phyloP scores from a whole-genome alignment of 2,888 invertebrate species.

The Netelia fuscicornis region DNA sequence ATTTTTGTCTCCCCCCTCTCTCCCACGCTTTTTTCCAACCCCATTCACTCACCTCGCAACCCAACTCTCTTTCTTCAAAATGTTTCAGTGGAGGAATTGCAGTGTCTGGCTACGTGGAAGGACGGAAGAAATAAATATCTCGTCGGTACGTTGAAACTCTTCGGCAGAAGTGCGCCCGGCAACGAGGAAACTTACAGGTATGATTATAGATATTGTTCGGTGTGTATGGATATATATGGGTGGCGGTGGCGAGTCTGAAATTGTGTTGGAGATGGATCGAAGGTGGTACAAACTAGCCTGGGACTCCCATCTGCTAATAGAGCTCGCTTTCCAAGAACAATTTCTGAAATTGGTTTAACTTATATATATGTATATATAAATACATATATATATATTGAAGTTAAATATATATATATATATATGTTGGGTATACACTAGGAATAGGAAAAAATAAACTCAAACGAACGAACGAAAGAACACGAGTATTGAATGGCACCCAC shows the following conservation, averaged over 20 bases:
- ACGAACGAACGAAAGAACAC: constrained; percentile 35
- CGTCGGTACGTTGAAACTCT: constrained; percentile 90
- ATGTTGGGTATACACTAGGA: constrained; percentile 2
- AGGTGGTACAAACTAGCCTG: constrained; percentile 23
- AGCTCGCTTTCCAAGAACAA: constrained; percentile 55
- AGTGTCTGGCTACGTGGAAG: constrained; percentile 94
- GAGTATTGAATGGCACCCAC: constrained; percentile 68
- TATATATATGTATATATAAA: constrained; percentile 9
- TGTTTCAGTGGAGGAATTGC: constrained; percentile 90
- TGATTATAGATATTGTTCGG: constrained; percentile 69
- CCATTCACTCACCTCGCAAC: not conserved
- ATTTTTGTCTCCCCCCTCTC: constrained; percentile 16
- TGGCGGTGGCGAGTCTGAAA: constrained; percentile 1
- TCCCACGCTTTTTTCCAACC: constrained; percentile 4
- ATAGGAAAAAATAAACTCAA: constrained; percentile 24
- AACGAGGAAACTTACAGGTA: constrained; percentile 93
- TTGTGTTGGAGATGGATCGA: constrained; percentile 53
- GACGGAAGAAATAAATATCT: constrained; percentile 93
- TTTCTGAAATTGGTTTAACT: constrained; percentile 59
- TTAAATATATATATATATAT: not conserved
- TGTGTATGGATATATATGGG: not conserved
- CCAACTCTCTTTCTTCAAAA: not conserved
- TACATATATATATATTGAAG: not conserved
- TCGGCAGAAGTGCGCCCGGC: constrained; percentile 86
- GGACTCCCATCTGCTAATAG: constrained; percentile 49